phyloP scores from a whole-genome alignment of 2,888 invertebrate species.

The Hetaerina titia region DNA sequence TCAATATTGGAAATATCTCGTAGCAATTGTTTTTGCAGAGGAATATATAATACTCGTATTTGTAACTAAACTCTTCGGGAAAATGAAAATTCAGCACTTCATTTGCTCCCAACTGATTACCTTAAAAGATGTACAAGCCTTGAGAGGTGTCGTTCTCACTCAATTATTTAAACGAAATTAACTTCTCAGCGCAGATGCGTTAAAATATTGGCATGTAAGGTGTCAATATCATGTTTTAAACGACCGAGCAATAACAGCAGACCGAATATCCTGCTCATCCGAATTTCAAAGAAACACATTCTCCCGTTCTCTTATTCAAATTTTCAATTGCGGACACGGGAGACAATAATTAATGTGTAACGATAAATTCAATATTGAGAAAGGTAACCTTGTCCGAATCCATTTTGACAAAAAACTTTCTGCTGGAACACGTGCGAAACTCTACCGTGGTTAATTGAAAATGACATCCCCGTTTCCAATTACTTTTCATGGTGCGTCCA shows the following conservation, averaged over 20 bases:
- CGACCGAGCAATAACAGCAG: background rate
- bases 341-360: background rate
- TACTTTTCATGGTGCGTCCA: background rate
- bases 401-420: background rate
- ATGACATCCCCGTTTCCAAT: background rate
- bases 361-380: background rate
- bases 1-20: too few relatives aligned
- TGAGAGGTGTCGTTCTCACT: background rate
- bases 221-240: background rate
- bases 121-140: background rate
- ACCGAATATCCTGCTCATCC: background rate
- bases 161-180: background rate
- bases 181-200: background rate
- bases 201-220: background rate
- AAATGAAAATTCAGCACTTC: too few relatives aligned
- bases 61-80: too few relatives aligned
- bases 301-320: background rate
- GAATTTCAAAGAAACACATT: background rate
- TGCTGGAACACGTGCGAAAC: background rate
- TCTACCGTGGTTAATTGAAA: background rate
- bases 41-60: too few relatives aligned
- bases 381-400: background rate
- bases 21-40: too few relatives aligned
- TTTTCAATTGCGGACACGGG: background rate
- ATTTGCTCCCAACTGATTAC: too few relatives aligned